Conservation (phyloP, 2,797 vertebrate species). For the Myotis findleyi region DNA sequence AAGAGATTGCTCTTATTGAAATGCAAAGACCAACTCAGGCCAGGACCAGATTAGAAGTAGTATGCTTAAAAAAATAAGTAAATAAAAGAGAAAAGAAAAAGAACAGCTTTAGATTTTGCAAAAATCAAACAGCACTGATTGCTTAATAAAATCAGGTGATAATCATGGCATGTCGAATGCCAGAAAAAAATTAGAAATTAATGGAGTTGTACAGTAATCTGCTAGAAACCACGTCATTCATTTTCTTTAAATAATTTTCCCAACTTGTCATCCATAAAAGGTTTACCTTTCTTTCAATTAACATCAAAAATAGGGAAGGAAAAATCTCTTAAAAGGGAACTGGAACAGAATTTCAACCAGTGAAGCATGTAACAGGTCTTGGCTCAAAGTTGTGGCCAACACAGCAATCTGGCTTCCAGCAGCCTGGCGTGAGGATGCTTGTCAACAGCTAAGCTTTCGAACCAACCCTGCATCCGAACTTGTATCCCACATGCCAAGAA, state of each 20-base stretch:
- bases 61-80: background rate
- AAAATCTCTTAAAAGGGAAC: constrained; percentile 4
- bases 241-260: constrained; percentile 2
- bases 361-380: background rate
- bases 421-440: background rate
- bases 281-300: constrained; percentile 13
- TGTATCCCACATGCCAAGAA: background rate
- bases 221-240: constrained; percentile 33
- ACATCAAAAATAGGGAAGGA: background rate
- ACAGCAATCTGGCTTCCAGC: background rate
- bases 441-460: background rate
- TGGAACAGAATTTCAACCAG: background rate
- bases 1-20: constrained; percentile 51
- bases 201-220: background rate
- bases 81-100: background rate
- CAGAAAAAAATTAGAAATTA: constrained; percentile 41
- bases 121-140: constrained; percentile 56
- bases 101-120: constrained; percentile 49
- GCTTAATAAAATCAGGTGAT: constrained; percentile 56
- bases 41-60: constrained; percentile 42
- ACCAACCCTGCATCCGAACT: background rate
- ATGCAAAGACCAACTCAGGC: constrained; percentile 66
- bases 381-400: background rate
- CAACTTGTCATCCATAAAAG: background rate
- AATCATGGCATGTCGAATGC: background rate